Conservation (phyloP, 2,113 vertebrate species). For the Nyctibius bracteatus region DNA sequence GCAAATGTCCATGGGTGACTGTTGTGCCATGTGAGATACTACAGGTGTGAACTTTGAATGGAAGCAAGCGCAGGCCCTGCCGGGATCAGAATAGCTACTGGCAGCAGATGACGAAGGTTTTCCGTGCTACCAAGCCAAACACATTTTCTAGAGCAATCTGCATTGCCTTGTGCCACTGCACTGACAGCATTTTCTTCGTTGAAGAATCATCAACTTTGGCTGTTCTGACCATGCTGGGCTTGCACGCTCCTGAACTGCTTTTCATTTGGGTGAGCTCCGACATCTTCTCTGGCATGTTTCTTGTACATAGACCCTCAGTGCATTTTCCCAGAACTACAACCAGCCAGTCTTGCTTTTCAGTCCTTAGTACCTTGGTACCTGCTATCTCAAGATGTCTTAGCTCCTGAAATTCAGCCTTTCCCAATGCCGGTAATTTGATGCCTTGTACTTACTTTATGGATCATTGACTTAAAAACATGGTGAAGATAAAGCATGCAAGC, state of each 20-base stretch:
- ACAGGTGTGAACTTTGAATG: not conserved
- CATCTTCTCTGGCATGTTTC: not conserved
- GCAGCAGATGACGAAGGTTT: not conserved
- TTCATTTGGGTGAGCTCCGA: not conserved
- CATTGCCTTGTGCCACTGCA: not conserved
- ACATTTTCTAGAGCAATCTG: not conserved
- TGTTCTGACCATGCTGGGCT: not conserved
- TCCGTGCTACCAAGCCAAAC: not conserved
- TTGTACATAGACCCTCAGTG: not conserved
- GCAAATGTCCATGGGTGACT: not conserved
- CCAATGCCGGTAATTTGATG: not conserved
- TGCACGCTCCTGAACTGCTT: not conserved
- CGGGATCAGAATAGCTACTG: not conserved
- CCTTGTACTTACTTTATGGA: not conserved
- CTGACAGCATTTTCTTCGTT: not conserved
- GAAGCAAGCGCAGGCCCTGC: fast-evolving
- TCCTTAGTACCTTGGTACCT: not conserved
- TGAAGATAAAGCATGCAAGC: not conserved
- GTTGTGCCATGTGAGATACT: not conserved
- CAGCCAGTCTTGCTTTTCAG: not conserved
- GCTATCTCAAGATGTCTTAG: not conserved
- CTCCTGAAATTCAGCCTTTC: not conserved
- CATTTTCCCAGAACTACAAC: not conserved
- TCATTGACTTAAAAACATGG: not conserved
- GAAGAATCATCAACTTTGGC: not conserved